phyloP scores from a whole-genome alignment of 2,797 vertebrate species.

The Aldrovandia affinis region DNA sequence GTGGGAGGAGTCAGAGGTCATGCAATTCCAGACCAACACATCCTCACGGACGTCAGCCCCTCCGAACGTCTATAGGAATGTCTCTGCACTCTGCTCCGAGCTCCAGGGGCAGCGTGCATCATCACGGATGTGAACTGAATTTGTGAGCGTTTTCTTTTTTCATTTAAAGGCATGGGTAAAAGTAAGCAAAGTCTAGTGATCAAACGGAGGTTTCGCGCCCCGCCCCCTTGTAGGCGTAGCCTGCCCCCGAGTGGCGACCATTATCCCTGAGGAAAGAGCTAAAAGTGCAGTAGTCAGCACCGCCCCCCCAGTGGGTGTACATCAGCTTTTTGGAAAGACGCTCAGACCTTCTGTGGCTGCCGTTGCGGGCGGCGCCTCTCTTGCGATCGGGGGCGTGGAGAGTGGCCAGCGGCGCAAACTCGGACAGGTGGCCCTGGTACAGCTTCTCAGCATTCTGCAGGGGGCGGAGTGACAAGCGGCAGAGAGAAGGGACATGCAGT shows the following conservation, averaged over 20 bases:
- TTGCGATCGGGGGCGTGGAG: constrained; percentile 71
- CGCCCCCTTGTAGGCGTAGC: constrained; percentile 63
- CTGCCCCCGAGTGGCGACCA: constrained; percentile 60
- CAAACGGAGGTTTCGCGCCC: constrained; percentile 85
- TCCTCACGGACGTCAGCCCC: constrained; percentile 34
- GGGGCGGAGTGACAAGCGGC: constrained; percentile 31
- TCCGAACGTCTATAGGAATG: neutral
- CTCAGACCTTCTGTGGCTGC: constrained; percentile 79
- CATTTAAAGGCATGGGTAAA: constrained; percentile 70
- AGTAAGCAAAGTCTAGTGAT: constrained; percentile 50
- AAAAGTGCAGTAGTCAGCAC: constrained; percentile 78
- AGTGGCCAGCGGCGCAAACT: constrained; percentile 84
- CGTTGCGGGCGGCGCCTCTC: constrained; percentile 65
- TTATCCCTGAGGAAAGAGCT: constrained; percentile 74
- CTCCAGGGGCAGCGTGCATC: constrained; percentile 2
- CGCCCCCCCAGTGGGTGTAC: constrained; percentile 77
- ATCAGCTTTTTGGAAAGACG: constrained; percentile 80
- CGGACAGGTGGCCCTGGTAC: constrained; percentile 77
- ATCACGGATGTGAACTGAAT: constrained; percentile 14
- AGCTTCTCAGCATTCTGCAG: constrained; percentile 78
- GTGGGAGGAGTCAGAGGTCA: constrained; percentile 62
- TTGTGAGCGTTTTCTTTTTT: constrained; percentile 8
- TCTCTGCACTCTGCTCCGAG: neutral
- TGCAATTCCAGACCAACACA: constrained; percentile 71
- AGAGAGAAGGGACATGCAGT: constrained; percentile 7